Base-by-base conservation (phyloP, 2,113 vertebrate species). In the Psittacula cyanocephala region DNA sequence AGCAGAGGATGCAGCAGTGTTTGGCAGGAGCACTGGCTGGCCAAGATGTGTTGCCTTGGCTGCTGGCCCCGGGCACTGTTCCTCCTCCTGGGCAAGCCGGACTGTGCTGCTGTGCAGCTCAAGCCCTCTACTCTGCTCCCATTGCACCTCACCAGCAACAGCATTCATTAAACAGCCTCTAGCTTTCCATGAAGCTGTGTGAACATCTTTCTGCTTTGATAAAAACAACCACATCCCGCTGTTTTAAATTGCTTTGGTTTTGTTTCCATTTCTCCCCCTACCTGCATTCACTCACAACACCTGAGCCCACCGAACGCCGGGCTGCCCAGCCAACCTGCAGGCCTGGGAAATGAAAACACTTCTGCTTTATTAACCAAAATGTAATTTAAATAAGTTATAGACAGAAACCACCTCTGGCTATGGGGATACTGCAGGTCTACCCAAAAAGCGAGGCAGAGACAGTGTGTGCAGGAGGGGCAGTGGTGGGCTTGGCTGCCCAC, bases 201-300 rank as follows among this genome's bases (percentile, higher is more conserved):
- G 8, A 33, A 64, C 39, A 65, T 29, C 57, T 8, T 59, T 35
- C 17, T 23, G 50, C 24, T 79, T 29, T 5, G 13, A 29, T 16
- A 53, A 43, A 65, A 43, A 23, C 31, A 33, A 20, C 50, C 3
- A 10, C 46, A 53, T 29, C 64, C 44, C 5, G 1, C 70, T 43
- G 39, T 3, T 69, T 31, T 31, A 29, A 41, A 57, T 7, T 7
- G 63, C 49, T 15, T 9, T 37, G 10, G 12, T 6, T 75, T 28
- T 33, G 37, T 52, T 59, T 43, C 75, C 67, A 24, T 15, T 47
- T 24, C 25, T 53, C 11, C 35, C 29, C 39, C 50, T 15, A n/a
- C 44, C 3, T 0, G n/a, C 15, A 1, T 18, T 35, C 6, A 2
- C 33, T 47, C 1, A 1, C 50, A 13, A 12, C n/a, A 1, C n/a